Evolutionary conservation across 2,888 invertebrate genomes (phyloP).

Genomic region (Hirtodrosophila cameraria): DNA sequence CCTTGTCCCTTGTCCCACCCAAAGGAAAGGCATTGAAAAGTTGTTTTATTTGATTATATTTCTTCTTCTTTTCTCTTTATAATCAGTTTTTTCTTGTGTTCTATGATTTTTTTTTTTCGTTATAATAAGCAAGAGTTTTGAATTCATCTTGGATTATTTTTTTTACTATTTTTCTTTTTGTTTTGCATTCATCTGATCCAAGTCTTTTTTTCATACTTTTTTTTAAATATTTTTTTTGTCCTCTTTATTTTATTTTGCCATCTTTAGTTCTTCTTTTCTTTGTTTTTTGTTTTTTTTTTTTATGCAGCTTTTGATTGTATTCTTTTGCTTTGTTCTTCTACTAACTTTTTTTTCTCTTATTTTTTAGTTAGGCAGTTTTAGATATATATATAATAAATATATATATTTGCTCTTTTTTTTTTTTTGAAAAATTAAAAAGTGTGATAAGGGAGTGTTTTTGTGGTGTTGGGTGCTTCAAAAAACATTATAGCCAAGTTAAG

Average conservation of each 20-base stretch:
- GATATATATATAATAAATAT: constrained; percentile 38
- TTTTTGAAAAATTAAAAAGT: constrained; percentile 79
- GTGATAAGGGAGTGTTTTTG: constrained; percentile 80
- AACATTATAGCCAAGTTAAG: constrained; percentile 83
- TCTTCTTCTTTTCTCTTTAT: constrained; percentile 69
- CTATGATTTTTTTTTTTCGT: constrained; percentile 53
- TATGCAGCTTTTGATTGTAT: constrained; percentile 58
- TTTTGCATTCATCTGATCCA: constrained; percentile 65
- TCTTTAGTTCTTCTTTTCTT: constrained; percentile 59
- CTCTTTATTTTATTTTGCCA: constrained; percentile 50
- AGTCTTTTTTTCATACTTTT: constrained; percentile 51
- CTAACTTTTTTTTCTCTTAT: constrained; percentile 48
- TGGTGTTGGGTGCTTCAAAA: constrained; percentile 83
- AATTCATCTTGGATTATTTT: constrained; percentile 53
- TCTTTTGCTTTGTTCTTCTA: constrained; percentile 56
- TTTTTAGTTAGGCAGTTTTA: constrained; percentile 47
- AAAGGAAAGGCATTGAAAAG: constrained; percentile 73
- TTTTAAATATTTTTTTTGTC: constrained; percentile 48
- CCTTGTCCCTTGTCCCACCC: constrained; percentile 70
- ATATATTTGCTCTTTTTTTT: constrained; percentile 34
- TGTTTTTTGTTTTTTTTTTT: constrained; percentile 56
- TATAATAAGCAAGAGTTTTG: constrained; percentile 50
- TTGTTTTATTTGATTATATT: constrained; percentile 78
- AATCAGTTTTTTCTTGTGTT: constrained; percentile 68
- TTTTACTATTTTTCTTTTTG: constrained; percentile 45